phyloP scores from a whole-genome alignment of 2,113 vertebrate genomes.

The Telmatochromis bifrenatus region DNA sequence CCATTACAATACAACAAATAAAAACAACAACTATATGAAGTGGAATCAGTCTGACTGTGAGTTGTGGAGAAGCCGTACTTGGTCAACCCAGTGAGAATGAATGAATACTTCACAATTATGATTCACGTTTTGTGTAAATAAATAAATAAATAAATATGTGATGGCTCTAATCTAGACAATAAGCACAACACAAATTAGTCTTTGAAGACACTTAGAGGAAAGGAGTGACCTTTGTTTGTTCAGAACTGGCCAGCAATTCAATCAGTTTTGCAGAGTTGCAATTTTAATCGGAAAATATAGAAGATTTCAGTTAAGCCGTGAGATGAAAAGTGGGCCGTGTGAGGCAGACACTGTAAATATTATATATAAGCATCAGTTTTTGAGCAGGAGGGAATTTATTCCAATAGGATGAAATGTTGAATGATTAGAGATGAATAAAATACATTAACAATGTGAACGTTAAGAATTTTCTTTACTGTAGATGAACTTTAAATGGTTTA shows the following conservation, averaged over 20 bases:
- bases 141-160: slow-evolving; percentile 1
- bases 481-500: not conserved
- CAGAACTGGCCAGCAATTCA: not conserved
- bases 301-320: not conserved
- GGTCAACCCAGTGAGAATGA: not conserved
- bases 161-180: not conserved
- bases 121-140: not conserved
- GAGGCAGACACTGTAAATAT: not conserved
- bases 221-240: not conserved
- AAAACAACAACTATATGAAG: not conserved
- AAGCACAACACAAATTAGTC: not conserved
- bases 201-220: not conserved
- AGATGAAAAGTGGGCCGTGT: not conserved
- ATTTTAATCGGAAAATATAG: not conserved
- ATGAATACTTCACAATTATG: not conserved
- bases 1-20: not conserved
- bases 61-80: not conserved
- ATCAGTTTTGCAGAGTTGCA: not conserved
- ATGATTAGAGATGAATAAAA: not conserved
- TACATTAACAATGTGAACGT: not conserved
- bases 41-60: not conserved
- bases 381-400: not conserved
- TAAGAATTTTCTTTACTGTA: not conserved
- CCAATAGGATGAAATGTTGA: not conserved
- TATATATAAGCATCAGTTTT: not conserved